Evolutionary conservation across 2,797 vertebrate species (phyloP).

Genomic region (Crypturellus tataupa): DNA sequence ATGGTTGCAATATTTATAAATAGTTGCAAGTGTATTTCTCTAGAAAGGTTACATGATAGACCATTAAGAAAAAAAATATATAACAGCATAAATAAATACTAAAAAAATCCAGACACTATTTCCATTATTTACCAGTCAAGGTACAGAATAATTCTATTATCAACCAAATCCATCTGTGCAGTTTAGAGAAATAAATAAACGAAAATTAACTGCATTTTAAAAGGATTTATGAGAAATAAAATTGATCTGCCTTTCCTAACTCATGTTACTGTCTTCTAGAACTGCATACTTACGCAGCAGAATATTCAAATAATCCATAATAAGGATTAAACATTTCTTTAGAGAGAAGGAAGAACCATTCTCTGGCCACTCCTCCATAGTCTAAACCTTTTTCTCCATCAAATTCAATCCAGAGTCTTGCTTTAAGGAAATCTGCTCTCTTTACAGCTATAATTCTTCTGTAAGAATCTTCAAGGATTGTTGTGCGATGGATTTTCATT

Average conservation of each 20-base stretch:
- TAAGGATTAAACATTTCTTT: constrained; percentile 99
- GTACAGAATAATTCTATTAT: neutral
- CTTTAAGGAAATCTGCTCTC: constrained; percentile 92
- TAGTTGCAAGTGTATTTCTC: neutral
- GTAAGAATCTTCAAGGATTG: constrained; percentile 95
- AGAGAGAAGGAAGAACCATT: constrained; percentile 99
- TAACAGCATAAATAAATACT: too few relatives aligned
- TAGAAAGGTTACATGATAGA: neutral
- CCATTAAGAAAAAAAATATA: neutral
- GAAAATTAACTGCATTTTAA: neutral
- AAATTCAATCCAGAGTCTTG: constrained; percentile 96
- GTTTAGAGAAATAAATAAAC: neutral
- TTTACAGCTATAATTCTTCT: constrained; percentile 92
- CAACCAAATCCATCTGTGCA: neutral
- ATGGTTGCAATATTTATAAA: neutral
- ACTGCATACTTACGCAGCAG: constrained; percentile 91
- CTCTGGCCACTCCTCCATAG: constrained; percentile 94
- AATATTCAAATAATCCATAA: constrained; percentile 97
- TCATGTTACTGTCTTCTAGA: neutral
- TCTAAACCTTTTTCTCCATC: constrained; percentile 96
- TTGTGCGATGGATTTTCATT: constrained; percentile 90
- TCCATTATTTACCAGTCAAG: neutral
- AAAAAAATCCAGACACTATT: neutral
- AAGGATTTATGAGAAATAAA: neutral
- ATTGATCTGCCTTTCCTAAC: neutral